Conservation (phyloP, 1,140 invertebrate genomes). For the Ostrea edulis region DNA sequence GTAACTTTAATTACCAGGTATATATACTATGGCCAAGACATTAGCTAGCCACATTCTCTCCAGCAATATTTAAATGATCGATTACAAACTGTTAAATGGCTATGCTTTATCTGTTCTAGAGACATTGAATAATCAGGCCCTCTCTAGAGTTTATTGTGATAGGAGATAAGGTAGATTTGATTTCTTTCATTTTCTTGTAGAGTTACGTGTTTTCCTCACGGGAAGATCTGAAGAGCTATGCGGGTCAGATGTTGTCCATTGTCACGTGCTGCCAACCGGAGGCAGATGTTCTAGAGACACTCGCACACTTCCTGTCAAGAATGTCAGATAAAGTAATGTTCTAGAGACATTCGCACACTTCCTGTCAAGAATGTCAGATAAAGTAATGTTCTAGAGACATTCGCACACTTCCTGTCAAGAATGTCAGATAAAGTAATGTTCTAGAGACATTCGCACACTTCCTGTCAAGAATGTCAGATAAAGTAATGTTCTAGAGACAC, state of each 20-base stretch:
- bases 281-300: conserved; percentile 36
- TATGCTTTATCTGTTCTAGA: too few relatives aligned
- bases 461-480: conserved; percentile 38
- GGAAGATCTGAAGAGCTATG: conserved; percentile 86
- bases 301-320: conserved; percentile 38
- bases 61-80: too few relatives aligned
- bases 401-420: conserved; percentile 38
- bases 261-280: conserved; percentile 78
- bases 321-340: conserved; percentile 17
- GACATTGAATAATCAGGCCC: too few relatives aligned
- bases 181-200: conserved; percentile 66
- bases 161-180: too few relatives aligned
- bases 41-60: too few relatives aligned
- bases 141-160: too few relatives aligned
- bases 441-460: conserved; percentile 35
- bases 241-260: conserved; percentile 85
- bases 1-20: too few relatives aligned
- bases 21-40: too few relatives aligned
- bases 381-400: conserved; percentile 23
- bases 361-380: conserved; percentile 38
- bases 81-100: too few relatives aligned
- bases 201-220: conserved; percentile 85
- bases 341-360: conserved; percentile 35
- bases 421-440: conserved; percentile 17
- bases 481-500: background rate